A percentile compares a stretch with the other conserved stretches of the same genome.
phyloP scores from a whole-genome alignment of 2,888 invertebrate genomes.

The Neelides folsomi region DNA sequence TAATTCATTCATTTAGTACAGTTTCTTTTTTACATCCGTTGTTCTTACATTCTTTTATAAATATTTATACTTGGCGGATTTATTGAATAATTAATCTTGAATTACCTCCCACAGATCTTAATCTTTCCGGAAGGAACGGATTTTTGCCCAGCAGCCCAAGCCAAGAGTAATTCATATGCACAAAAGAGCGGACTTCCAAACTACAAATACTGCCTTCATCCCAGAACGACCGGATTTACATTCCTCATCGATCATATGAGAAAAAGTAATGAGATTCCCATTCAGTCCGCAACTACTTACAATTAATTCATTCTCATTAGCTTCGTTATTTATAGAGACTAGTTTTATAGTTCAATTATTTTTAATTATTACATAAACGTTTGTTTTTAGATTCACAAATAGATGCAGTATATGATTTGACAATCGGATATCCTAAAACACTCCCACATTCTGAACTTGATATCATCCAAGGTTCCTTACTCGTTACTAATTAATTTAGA shows the following conservation, averaged over 20 bases:
- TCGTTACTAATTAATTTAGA: background rate
- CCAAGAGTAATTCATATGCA: slow-evolving; percentile 59
- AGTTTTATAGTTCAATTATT: too few species aligned
- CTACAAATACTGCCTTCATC: slow-evolving; percentile 69
- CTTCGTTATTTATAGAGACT: too few species aligned
- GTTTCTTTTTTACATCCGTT: background rate
- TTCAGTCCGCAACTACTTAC: too few species aligned
- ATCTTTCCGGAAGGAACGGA: slow-evolving; percentile 82
- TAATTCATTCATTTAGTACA: slow-evolving; percentile 34
- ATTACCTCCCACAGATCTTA: slow-evolving; percentile 46
- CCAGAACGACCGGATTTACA: slow-evolving; percentile 63
- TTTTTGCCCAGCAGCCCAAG: slow-evolving; percentile 53
- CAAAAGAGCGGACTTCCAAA: slow-evolving; percentile 45
- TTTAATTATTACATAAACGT: background rate
- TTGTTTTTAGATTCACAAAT: slow-evolving; percentile 44
- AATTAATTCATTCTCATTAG: too few species aligned
- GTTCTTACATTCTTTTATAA: background rate
- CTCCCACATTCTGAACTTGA: slow-evolving; percentile 62
- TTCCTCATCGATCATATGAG: slow-evolving; percentile 43
- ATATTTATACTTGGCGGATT: background rate
- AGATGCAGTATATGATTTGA: slow-evolving; percentile 69
- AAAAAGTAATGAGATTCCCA: slow-evolving; percentile 38
- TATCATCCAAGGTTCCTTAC: slow-evolving; percentile 36
- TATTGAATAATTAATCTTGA: background rate
- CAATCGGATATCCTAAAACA: slow-evolving; percentile 65